Evolutionary conservation across 2,797 vertebrate species (phyloP), one percentile per base, ranked within the genome.

Genomic region (Fratercula arctica): DNA sequence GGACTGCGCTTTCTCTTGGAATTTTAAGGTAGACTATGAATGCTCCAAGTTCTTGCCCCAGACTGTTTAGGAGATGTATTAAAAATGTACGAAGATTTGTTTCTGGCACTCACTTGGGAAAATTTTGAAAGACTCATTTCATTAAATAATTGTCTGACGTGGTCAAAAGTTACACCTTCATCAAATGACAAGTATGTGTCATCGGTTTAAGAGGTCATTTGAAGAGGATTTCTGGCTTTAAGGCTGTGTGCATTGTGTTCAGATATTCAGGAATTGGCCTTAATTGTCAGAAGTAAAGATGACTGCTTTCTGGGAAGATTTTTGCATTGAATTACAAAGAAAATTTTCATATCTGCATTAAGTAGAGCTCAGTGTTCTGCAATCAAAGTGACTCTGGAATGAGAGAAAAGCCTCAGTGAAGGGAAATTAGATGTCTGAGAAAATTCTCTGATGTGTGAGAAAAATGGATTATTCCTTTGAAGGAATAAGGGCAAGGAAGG

Each of bases 401-500:
- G 50, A 85, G 83, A 84, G 68, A 60, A 85, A 37, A 86, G 39
- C 63, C 50, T 90, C 66, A 46, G 3, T 19, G 21, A 80, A 68
- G 9, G 66, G 80, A 75, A 95, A 51, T 59, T 18, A 57, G 41
- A 67, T 4, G 29, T 28, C 61, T 72, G 87, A 83, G 53, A 68
- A 81, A 82, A 63, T 73, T 93, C 86, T 95, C 25, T 80, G 37
- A 81, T 76, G 50, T 54, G 39, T 35, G 64, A 87, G 63, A 89
- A 87, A 87, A 92, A 85, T 66, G 16, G 74, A 73, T 94, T 93
- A 69, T 76, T 84, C 74, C 46, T 90, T 82, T 93, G 75, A 91
- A 91, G 87, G 59, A 90, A 43, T 69, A 91, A 69, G 66, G 57
- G 61, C 79, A 70, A 53, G 8, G 43, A 33, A 54, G 46, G 67